Evolutionary conservation across 2,888 invertebrate genomes (phyloP), one percentile per base, ranked within the genome.

Genomic region (Limnephilus lunatus): DNA sequence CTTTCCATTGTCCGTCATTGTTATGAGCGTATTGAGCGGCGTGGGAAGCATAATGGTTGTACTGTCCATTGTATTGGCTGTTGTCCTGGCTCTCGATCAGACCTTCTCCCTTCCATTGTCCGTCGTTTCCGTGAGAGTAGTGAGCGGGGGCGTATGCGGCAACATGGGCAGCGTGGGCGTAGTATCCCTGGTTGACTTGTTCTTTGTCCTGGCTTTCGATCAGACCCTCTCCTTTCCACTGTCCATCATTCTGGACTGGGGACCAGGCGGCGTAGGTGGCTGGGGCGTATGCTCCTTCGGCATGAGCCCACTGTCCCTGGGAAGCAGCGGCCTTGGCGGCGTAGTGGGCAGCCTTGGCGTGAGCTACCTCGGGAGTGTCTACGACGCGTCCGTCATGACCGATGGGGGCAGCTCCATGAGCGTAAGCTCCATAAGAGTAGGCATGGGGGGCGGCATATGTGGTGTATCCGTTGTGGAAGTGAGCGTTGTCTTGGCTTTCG

Each of bases 251-350:
- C 30, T 83, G 30, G 31, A 39, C 87, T 31, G 30, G 31, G 39
- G 68, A n/a, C n/a, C 44, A 81, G 53, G 85, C 85, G 81, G 44
- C 32, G 44, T 85, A 85, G n/a, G 39, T 35, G 30, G 91, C 88
- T 30, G 91, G 87, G 30, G 91, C 91, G 85, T 90, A 90, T 30
- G 81, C 86, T 44, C 86, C 91, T n/a, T 87, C 25, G 12, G 86
- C 91, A 14, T 32, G 85, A 35, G 68, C 81, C 35, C 39, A 89
- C 68, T 82, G 87, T 83, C 91, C 93, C 39, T 90, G 90, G 83
- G 92, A 81, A 88, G 93, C 93, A 25, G 91, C 94, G 94, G 94
- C 94, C 93, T 94, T 94, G 94, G 94, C 94, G 94, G 94, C 94
- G 91, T 93, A 94, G 91, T 94, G 94, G 53, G 94, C 94, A 94